These are phyloP conservation scores for Hemiscyllium ocellatum DNA, from an alignment of 2,113 vertebrate genomes.

Conservation along the genomic window DNA sequence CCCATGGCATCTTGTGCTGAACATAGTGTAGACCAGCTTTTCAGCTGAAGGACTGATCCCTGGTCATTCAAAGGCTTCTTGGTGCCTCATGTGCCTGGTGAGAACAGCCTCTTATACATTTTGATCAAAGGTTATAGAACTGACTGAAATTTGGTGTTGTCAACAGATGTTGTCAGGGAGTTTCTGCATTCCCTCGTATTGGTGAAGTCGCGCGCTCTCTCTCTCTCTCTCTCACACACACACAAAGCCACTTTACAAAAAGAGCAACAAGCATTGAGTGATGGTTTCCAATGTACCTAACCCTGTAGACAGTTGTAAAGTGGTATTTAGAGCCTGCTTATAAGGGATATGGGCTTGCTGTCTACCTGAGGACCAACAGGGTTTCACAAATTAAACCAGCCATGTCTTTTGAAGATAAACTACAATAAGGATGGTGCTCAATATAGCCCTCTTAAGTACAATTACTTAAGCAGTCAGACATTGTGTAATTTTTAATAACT, in stretches of 20 bases:
- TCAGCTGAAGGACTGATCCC: not conserved
- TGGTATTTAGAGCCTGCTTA: not conserved
- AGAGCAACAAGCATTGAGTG: not conserved
- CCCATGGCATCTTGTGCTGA: not conserved
- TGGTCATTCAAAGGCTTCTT: not conserved
- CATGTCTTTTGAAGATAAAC: not conserved
- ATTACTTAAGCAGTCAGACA: not conserved
- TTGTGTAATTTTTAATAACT: not conserved
- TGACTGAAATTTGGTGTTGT: not conserved
- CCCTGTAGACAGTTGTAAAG: not conserved
- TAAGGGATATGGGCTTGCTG: not conserved
- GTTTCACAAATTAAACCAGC: not conserved
- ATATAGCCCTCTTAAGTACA: not conserved
- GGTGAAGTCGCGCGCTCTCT: not conserved
- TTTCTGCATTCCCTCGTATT: not conserved
- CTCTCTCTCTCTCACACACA: not conserved
- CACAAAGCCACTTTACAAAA: not conserved
- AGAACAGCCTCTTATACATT: not conserved
- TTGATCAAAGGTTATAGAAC: not conserved
- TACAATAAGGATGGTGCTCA: not conserved
- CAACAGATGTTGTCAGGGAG: not conserved
- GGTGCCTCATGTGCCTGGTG: not conserved
- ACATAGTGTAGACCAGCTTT: not conserved
- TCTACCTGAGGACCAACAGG: not conserved
- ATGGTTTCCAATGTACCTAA: not conserved